Evolutionary conservation across 1,140 invertebrate species (phyloP), one percentile per base, ranked within the genome.

Genomic region (Drosophila littoralis): DNA sequence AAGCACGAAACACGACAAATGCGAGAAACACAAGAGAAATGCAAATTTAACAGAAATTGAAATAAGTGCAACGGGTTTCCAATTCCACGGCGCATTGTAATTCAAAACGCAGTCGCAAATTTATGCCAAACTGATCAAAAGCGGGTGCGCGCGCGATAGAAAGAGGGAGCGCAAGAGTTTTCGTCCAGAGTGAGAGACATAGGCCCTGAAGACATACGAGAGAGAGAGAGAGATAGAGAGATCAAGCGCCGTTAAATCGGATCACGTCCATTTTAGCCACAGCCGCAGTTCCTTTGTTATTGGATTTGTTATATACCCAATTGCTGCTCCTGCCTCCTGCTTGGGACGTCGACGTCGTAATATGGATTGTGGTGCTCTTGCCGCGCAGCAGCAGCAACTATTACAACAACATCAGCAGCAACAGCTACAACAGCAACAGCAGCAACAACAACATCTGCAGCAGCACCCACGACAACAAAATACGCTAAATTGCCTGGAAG

Each of bases 361-460:
- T 88, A 86, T 86, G 83, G 83, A 86, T 86, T 86, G 84, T 88
- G 83, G 84, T 88, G 84, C 84, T 86, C 69, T 86, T 70, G 83
- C 83, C 75, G 83, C 83, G 65, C 82, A 86, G 78, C 82, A 82
- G 64, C 79, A 82, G 70, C 82, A 79, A 68, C 77, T 68, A 86
- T 50, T 68, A 69, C 70, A 71, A 60, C 77, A 70, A 51, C 57
- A 40, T 35, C 61, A 59, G 43, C 64, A 40, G 38, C 61, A 59
- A 48, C 64, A 75, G 45, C 79, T 67, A 68, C 65, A 60, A 32
- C 76, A 83, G 51, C 79, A 78, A 40, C 64, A 83, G 51, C 79
- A 78, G 35, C 64, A 71, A 61, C 81, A 66, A 40, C 81, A 77
- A 22, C 79, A 83, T 33, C 64, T 73, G 22, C 82, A 75, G 7